A percentile compares a stretch with the other conserved stretches of the same genome.
These are phyloP conservation scores for Eriocheir sinensis DNA, from an alignment of 1,140 invertebrate genomes.

Conservation along the genomic window DNA sequence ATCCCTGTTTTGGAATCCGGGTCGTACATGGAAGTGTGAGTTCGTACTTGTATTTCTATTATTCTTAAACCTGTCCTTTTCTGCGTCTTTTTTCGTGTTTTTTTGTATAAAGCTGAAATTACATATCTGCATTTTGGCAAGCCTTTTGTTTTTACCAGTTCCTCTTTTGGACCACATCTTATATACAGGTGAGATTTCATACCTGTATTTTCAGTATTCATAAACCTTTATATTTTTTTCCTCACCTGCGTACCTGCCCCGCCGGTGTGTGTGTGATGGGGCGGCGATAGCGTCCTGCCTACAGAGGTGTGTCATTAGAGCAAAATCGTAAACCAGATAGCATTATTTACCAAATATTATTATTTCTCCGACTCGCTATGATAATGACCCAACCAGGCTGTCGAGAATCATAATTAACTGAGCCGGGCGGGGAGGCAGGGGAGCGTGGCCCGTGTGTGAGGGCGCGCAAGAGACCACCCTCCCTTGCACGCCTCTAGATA, in stretches of 20 bases:
- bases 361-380: conserved; percentile 68
- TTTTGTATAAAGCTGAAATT: no score
- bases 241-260: background rate
- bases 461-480: background rate
- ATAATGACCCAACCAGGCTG: conserved; percentile 74
- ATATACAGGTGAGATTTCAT: conserved; percentile 25
- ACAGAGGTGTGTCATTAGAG: conserved; percentile 57
- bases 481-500: conserved; percentile 55
- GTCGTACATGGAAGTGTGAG: background rate
- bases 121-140: no score
- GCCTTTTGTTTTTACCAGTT: no score
- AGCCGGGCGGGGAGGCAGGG: background rate
- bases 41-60: conserved; percentile 2
- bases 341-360: conserved; percentile 73
- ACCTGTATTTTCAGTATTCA: conserved; percentile 17
- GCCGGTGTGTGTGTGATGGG: background rate
- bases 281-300: background rate
- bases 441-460: conserved; percentile 15
- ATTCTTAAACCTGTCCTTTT: no score
- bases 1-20: background rate
- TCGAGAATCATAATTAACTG: conserved; percentile 76
- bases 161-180: no score
- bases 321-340: conserved; percentile 36
- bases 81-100: no score
- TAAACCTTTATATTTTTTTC: conserved; percentile 1